Evolutionary conservation across 2,797 vertebrate species (phyloP), one percentile per base, ranked within the genome.

Genomic region (Helostoma temminkii): DNA sequence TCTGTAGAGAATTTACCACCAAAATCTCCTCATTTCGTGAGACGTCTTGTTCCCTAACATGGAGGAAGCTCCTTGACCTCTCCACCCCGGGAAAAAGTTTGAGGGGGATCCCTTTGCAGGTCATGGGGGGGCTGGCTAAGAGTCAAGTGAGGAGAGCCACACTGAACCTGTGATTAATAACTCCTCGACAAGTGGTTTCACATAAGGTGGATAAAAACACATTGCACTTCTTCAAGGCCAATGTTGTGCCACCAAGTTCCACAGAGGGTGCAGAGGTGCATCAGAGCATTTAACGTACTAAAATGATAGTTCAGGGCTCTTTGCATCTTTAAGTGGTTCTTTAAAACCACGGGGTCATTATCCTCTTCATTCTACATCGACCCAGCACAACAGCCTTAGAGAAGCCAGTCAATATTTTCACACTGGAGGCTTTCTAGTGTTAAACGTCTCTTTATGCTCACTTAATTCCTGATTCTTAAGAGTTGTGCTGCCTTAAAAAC

Each of bases 381-480:
- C 80, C 68, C 52, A 16, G 4, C 53, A 9, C 62, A 46, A 50
- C 15, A 36, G 67, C 70, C 65, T 77, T 47, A 68, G 72, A 82
- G 61, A 39, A 37, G 47, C 54, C 1, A 3, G 71, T 94, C 93
- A 85, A 94, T 95, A 88, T 69, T 74, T 87, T 92, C 77, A 75
- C 92, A 83, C 78, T 48, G 22, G 45, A 62, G 26, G 66, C 86
- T 78, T 83, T 84, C 60, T 77, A 6, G 64, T 76, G 56, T 30
- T 68, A 83, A 85, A 88, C 58, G 22, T 66, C 63, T 71, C 66
- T 74, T 48, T 21, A 48, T 57, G 54, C 61, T 25, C 63, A 41
- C 69, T 64, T 60, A 79, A 80, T 60, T 39, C 64, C 78, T 50
- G 30, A 73, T 66, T 68, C 62, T 19, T 47, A 62, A 37, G 57